Base-by-base conservation (phyloP, 2,797 vertebrate species). In the Forpus xanthops region DNA sequence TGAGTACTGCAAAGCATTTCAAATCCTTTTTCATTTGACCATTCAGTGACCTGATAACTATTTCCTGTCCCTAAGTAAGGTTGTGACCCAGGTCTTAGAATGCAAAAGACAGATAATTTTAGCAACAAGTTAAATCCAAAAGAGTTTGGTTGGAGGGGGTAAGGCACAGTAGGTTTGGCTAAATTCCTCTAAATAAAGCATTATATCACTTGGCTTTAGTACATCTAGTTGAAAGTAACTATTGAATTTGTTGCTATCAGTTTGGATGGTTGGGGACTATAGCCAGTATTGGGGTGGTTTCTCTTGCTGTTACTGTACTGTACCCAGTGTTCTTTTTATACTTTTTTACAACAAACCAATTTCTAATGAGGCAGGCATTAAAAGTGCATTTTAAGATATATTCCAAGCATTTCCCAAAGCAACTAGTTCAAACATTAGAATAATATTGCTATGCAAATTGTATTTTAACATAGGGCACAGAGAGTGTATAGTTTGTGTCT, bases 51-150 rank as follows among this genome's bases (percentile, higher is more conserved):
- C 98, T 98, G 97, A 97, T 97, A 98, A 98, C 96, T 97, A 98
- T 98, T 98, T 98, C 98, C 98, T 98, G 98, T 98, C 97, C 98
- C 97, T 98, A 98, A 98, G 97, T 98, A 98, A 99, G 98, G 98
- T 98, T 98, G 97, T 98, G 98, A 99, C 99, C 98, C 96, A 97
- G 98, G 97, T 98, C 98, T 97, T 96, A 96, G 98, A 98, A 98
- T 98, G 98, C 96, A 98, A 98, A 98, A 98, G 97, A 98, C 98
- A 98, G 98, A 98, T 98, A 98, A 98, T 98, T 98, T 98, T 98
- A 98, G 98, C 98, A 99, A 98, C 99, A 98, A 98, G 94, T 97
- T 97, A 98, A 97, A 98, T 97, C 95, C 95, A 96, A 96, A 97
- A 97, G 96, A 88, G 93, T 96, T 97, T 95, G 68, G 87, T 94